These are phyloP conservation scores for Falco biarmicus DNA, from an alignment of 2,797 vertebrate genomes.

Conservation along the genomic window DNA sequence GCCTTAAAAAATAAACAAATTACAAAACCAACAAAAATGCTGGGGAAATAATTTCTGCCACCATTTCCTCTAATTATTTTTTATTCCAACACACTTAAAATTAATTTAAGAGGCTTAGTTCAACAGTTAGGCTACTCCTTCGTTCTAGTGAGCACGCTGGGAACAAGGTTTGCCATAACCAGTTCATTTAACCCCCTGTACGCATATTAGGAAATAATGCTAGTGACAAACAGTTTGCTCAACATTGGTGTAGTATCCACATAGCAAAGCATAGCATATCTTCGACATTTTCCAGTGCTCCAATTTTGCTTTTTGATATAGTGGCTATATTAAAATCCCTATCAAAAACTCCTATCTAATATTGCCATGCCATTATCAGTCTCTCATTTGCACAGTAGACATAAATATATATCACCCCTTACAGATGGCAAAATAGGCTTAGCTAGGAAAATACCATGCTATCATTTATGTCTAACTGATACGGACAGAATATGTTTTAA, in stretches of 20 bases:
- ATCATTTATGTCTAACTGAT: accelerated
- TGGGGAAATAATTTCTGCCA: not conserved
- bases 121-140: not conserved
- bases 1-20: not conserved
- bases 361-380: not conserved
- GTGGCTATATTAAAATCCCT: not conserved
- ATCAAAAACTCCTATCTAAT: not conserved
- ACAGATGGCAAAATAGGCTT: not conserved
- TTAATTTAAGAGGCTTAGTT: not conserved
- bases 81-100: not conserved
- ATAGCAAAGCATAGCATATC: accelerated
- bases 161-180: accelerated
- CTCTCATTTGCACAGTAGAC: not conserved
- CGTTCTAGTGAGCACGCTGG: not conserved
- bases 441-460: not conserved
- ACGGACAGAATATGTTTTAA: not conserved
- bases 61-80: accelerated
- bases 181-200: not conserved
- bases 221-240: not conserved
- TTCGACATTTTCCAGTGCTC: not conserved
- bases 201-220: accelerated
- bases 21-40: not conserved
- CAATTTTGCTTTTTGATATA: not conserved
- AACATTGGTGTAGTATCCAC: accelerated
- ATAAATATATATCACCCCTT: not conserved